Evolutionary conservation across 2,797 vertebrate genomes (phyloP), one percentile per base, ranked within the genome.

Genomic region (Salarias fasciatus): DNA sequence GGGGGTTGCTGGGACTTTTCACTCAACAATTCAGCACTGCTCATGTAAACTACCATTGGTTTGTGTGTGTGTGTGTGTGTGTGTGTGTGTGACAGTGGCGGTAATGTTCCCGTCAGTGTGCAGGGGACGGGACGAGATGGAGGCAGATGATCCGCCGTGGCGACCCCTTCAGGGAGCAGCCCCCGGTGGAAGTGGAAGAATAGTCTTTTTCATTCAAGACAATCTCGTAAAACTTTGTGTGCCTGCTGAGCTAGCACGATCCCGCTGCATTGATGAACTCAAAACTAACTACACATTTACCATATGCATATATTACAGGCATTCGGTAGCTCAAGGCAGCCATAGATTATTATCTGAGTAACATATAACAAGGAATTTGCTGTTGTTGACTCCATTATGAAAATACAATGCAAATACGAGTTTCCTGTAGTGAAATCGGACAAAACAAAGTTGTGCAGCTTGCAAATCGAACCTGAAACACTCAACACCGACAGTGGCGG

Each of bases 381-480:
- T 57, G 64, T 69, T 81, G 40, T 53, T 70, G 58, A 74, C 42
- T 59, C 31, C 69, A 36, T 80, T 58, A 84, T 77, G 75, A 67
- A 89, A 90, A 86, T 50, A 29, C 33, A 47, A 86, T 73, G 82
- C 72, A 80, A 89, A 88, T 66, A 28, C 11, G 55, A 36, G 72
- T 70, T 52, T 73, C 15, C 60, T 65, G 51, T 51, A 63, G 42
- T 69, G 35, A 82, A 68, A 83, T 54, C 10, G 74, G 52, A 35
- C n/a, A 45, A 18, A 41, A 63, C 51, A 62, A 75, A 79, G 64
- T 85, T 80, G 62, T 75, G 38, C 31, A 44, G 60, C 42, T 86
- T 82, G 86, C 67, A 88, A 86, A 88, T 79, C 24, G 5, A 58
- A 42, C 42, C 49, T 33, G 43, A 31, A 72, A 37, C 63, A 38